phyloP scores from a whole-genome alignment of 2,888 invertebrate genomes.

The Lapara coniferarum region DNA sequence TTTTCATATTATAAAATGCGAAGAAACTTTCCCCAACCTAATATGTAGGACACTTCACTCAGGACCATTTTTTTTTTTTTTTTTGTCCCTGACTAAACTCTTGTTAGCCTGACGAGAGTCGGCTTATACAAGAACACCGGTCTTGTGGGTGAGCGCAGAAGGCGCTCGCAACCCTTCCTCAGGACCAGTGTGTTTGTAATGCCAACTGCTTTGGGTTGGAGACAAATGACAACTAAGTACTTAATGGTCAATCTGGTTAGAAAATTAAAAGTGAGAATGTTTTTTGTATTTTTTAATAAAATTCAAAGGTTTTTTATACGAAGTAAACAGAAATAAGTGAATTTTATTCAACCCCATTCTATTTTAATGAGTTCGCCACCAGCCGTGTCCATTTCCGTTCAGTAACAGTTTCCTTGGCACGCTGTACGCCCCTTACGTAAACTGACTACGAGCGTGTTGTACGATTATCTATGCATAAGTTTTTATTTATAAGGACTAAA shows the following conservation, averaged over 20 bases:
- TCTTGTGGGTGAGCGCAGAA: no score
- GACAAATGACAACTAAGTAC: not conserved
- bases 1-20: no score
- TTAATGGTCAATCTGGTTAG: no score
- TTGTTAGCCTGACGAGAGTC: no score
- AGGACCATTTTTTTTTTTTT: no score
- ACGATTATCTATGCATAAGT: conserved; percentile 73
- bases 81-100: no score
- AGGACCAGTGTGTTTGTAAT: conserved; percentile 15
- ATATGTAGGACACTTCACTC: no score
- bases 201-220: conserved; percentile 5
- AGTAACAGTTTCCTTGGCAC: conserved; percentile 71
- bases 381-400: conserved; percentile 73
- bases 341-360: conserved; percentile 20
- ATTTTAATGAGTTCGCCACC: conserved; percentile 51
- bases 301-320: not conserved
- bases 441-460: conserved; percentile 56
- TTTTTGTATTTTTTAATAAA: not conserved
- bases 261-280: not conserved
- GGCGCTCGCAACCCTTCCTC: conserved; percentile 45
- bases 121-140: no score
- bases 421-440: conserved; percentile 58
- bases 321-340: not conserved
- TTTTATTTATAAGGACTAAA: conserved; percentile 72
- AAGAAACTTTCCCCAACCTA: no score